Evolutionary conservation across 2,888 invertebrate genomes (phyloP), one percentile per base, ranked within the genome.

Genomic region (Agriopis leucophaearia): DNA sequence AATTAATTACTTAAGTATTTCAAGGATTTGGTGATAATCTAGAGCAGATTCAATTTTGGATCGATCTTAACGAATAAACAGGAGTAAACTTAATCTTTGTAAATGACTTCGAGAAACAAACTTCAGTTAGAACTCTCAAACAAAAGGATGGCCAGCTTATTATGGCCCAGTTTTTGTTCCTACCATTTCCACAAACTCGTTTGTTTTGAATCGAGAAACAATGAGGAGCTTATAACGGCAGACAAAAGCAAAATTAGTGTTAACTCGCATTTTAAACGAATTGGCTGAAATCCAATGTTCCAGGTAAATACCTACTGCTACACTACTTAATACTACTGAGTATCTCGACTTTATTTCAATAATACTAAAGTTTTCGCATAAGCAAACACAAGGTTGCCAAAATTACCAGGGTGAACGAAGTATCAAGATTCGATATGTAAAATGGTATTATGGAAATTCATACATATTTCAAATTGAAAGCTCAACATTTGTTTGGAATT

Each of bases 101-200:
- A 72, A 74, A 84, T 84, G 81, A 83, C 79, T 84, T 83, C 79
- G 73, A 55, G 71, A 76, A 80, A 78, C 73, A 78, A 82, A 77
- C 81, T 82, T 77, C 51, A 59, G 73, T 71, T 75, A 78, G 76
- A 76, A 72, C 79, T 84, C 74, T 67, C 67, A 72, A 81, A 88
- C 87, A 88, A 88, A 83, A 76, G 79, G 72, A 71, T 77, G 79
- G 79, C 78, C 76, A 80, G 79, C 77, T 79, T 77, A 77, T 80
- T 78, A 54, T 66, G 57, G 67, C 66, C 77, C 64, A 76, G 83
- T 82, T 83, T 81, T 81, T 85, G 82, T 81, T 79, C 68, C 56
- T 74, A 80, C 76, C 80, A 81, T 80, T 84, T 83, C 75, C 74
- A 80, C 81, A 77, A 74, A 72, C 73, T 78, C 67, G 71, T 76